Conservation (phyloP, 2,888 invertebrate species). For the Nowickia ferox region DNA sequence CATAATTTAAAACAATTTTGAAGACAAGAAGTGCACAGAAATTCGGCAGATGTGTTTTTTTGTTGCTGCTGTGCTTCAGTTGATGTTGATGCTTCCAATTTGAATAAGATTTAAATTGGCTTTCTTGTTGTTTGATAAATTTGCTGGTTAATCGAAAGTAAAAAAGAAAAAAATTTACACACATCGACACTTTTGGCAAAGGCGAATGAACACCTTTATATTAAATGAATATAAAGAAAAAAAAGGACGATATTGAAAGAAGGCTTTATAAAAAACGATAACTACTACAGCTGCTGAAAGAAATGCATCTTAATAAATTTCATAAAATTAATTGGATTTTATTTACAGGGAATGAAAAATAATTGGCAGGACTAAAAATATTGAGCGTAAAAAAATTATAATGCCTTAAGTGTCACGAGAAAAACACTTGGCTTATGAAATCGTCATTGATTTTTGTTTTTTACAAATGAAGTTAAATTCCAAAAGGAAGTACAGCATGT, state of each 20-base stretch:
- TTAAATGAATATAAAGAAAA: background rate
- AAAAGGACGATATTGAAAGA: slow-evolving; percentile 36
- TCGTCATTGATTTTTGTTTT: background rate
- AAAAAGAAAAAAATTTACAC: background rate
- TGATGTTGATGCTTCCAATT: slow-evolving; percentile 58
- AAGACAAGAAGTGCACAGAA: slow-evolving; percentile 30
- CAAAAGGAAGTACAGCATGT: background rate
- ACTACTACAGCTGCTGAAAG: slow-evolving; percentile 31
- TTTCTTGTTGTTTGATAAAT: slow-evolving; percentile 60
- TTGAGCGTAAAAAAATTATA: background rate
- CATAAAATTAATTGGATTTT: slow-evolving; percentile 42
- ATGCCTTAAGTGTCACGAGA: background rate
- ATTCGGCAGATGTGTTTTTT: slow-evolving; percentile 53
- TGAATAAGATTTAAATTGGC: slow-evolving; percentile 72
- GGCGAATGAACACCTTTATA: slow-evolving; percentile 41
- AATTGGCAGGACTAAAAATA: background rate
- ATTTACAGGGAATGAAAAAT: background rate
- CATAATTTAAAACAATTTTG: slow-evolving; percentile 48
- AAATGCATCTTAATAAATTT: slow-evolving; percentile 33
- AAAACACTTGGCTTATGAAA: background rate
- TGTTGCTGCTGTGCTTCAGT: slow-evolving; percentile 7
- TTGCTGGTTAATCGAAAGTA: slow-evolving; percentile 44
- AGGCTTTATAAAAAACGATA: slow-evolving; percentile 7
- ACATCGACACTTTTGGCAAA: slow-evolving; percentile 43
- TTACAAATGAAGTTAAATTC: too few species aligned